Evolutionary conservation across 2,113 vertebrate species (phyloP).

Genomic region (Charadrius vociferus): DNA sequence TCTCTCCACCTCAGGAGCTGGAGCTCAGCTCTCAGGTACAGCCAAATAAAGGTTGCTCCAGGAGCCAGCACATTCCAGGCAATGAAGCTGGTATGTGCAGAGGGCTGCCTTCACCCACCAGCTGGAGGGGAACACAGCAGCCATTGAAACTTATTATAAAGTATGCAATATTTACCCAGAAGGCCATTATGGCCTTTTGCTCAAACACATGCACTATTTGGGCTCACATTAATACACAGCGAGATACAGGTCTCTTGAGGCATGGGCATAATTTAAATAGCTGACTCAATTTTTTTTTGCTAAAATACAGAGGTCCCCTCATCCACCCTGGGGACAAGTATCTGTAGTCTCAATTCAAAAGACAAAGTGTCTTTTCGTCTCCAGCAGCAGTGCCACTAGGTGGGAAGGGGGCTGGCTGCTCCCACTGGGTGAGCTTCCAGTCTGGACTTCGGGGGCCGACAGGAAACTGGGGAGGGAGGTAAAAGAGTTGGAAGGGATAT

Average conservation of each 20-base stretch:
- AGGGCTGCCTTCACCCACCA: slow-evolving; percentile 14
- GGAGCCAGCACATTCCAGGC: slow-evolving; percentile 31
- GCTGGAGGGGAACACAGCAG: slow-evolving; percentile 30
- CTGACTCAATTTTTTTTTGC: background rate
- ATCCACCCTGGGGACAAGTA: background rate
- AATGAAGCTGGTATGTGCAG: background rate
- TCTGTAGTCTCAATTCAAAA: background rate
- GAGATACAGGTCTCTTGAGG: background rate
- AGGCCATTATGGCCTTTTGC: background rate
- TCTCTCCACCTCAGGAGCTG: background rate
- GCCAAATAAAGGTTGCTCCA: slow-evolving; percentile 20
- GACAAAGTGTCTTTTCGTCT: background rate
- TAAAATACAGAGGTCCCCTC: background rate
- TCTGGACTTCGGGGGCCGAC: background rate
- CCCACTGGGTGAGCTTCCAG: background rate
- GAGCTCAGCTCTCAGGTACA: background rate
- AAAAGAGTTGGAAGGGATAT: background rate
- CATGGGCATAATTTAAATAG: background rate
- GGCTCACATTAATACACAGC: background rate
- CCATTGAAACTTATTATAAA: slow-evolving; percentile 24
- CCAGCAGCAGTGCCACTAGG: background rate
- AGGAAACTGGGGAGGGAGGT: background rate
- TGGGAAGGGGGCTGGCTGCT: background rate
- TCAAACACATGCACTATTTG: background rate
- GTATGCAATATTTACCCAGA: slow-evolving; percentile 9